Conservation (phyloP, 1,140 invertebrate species). For the Pomacea maculata region DNA sequence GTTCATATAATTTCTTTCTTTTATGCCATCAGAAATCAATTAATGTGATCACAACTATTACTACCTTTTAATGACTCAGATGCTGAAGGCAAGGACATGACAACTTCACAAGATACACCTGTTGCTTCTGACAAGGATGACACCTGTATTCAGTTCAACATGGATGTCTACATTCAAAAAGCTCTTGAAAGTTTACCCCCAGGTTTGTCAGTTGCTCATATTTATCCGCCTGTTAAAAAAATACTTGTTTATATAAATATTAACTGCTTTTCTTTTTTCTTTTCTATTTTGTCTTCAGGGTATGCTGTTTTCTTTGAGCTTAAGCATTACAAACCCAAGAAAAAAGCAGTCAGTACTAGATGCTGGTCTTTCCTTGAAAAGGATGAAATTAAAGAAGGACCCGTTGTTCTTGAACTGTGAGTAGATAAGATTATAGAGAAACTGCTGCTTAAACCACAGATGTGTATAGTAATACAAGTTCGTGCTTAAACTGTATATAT, state of each 20-base stretch:
- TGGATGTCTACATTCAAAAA: constrained; percentile 59
- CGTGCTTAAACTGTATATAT: background rate
- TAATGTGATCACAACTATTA: background rate
- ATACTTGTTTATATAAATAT: background rate
- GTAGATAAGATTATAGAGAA: constrained; percentile 16
- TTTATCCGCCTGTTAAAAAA: background rate
- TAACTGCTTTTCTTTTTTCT: background rate
- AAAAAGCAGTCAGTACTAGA: constrained; percentile 53
- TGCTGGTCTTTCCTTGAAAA: constrained; percentile 61
- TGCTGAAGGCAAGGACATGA: constrained; percentile 44
- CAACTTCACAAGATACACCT: constrained; percentile 53
- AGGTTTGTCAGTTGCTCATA: constrained; percentile 36
- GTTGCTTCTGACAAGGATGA: constrained; percentile 43
- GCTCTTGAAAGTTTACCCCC: constrained; percentile 52
- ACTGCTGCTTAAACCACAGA: background rate
- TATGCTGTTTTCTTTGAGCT: constrained; percentile 63
- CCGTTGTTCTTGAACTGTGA: constrained; percentile 56
- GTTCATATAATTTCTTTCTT: background rate
- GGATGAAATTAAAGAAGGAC: constrained; percentile 61
- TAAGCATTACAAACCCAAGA: constrained; percentile 62
- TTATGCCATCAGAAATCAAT: background rate
- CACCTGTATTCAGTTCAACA: constrained; percentile 49
- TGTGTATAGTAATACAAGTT: background rate
- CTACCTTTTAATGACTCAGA: constrained; percentile 29
- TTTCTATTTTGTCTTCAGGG: constrained; percentile 37